Base-by-base conservation (phyloP, 2,888 invertebrate genomes). In the Erebia aethiops region DNA sequence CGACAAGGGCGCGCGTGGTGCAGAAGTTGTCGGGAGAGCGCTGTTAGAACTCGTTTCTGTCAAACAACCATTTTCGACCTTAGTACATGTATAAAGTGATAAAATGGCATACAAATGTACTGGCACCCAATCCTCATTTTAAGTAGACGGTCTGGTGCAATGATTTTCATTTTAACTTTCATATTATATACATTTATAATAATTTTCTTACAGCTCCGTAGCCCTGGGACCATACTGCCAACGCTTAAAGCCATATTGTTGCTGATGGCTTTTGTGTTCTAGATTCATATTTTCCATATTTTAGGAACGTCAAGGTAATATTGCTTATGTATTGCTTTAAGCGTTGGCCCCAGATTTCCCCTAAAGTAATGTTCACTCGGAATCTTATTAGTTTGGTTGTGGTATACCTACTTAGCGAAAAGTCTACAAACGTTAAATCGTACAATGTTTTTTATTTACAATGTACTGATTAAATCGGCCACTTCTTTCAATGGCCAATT, bases 1-100 rank as follows among this genome's bases (percentile, higher is more conserved):
- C n/a, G 72, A 52, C 57, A 65, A 51, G 10, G 74, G 71, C 21
- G 78, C 74, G 75, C 77, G 75, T 46, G 72, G 60, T 66, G 66
- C 64, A 26, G 76, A 72, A 49, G 73, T 69, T 61, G 77, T 70
- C 51, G 79, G 77, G 69, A 77, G 70, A 56, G 77, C 77, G 58
- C 77, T 79, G 73, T 62, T 76, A 52, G 79, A 73, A 58, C 74
- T 76, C 52, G 79, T 74, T 52, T 77, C 80, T 76, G 75, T 65
- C 26, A 67, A 54, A 67, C 11, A 66, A 56, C 10, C 41, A 11
- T 35, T 7, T 13, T 7, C 21, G 26, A 26, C 26, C 11, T 57
- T 21, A 57, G 10, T 52, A 16, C n/a, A 52, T 52, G 7, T 9
- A 52, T 16, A 9, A 16, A 52, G 52, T 52, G 16, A 49, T 49